Evolutionary conservation across 2,888 invertebrate species (phyloP).

Genomic region (Crocallis elinguaria): DNA sequence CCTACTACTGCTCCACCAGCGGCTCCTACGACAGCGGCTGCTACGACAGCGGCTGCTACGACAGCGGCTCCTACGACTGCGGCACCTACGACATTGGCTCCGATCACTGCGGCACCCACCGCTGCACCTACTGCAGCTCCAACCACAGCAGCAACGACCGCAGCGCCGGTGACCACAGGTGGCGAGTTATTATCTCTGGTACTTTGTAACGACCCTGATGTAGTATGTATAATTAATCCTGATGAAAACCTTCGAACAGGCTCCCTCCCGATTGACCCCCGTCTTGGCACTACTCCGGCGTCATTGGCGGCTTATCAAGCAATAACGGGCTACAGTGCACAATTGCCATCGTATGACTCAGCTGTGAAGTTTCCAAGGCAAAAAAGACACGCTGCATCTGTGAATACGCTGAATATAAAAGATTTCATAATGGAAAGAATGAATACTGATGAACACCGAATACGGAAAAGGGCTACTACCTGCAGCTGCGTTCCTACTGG

Average conservation of each 20-base stretch:
- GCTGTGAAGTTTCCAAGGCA: constrained; percentile 74
- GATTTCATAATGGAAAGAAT: constrained; percentile 37
- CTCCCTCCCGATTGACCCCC: constrained; percentile 75
- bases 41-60: constrained; percentile 29
- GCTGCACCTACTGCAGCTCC: constrained; percentile 34
- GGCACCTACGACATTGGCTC: constrained; percentile 31
- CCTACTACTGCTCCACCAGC: constrained; percentile 30
- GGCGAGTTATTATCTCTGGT: constrained; percentile 65
- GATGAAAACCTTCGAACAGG: constrained; percentile 69
- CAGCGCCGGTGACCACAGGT: constrained; percentile 52
- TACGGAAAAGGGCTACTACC: constrained; percentile 66
- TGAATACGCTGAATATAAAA: constrained; percentile 32
- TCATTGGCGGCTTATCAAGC: constrained; percentile 60
- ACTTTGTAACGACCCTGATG: constrained; percentile 72
- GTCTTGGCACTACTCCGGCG: constrained; percentile 73
- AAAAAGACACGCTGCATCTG: constrained; percentile 49
- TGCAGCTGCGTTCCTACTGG: constrained; percentile 72
- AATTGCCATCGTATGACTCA: constrained; percentile 60
- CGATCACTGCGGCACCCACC: constrained; percentile 36
- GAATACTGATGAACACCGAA: constrained; percentile 47
- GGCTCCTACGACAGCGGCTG: constrained; percentile 33
- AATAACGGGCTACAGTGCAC: constrained; percentile 64
- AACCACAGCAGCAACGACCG: constrained; percentile 36
- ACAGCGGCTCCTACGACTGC: constrained; percentile 18
- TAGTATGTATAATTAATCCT: constrained; percentile 76